Conservation (phyloP, 2,113 vertebrate species). For the Tachysurus vachellii region DNA sequence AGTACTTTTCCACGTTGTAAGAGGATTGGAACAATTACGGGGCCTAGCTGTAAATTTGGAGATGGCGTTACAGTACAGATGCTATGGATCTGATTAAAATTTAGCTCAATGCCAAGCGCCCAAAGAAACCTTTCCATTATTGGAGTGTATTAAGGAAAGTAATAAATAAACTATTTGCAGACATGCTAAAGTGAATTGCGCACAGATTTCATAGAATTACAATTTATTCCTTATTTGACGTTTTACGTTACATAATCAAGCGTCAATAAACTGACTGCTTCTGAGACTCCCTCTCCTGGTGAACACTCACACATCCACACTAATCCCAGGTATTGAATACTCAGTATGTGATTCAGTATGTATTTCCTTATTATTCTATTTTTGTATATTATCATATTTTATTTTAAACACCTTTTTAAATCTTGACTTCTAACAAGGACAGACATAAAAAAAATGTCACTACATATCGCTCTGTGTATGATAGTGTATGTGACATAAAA, state of each 20-base stretch:
- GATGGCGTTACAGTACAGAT: slow-evolving; percentile 64
- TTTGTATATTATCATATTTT: no score
- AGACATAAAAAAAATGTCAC: no score
- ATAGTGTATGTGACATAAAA: no score
- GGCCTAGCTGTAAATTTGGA: slow-evolving; percentile 55
- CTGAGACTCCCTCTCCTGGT: slow-evolving; percentile 69
- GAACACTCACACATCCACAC: background rate
- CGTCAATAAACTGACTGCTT: background rate
- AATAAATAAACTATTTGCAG: slow-evolving; percentile 20
- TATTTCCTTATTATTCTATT: no score
- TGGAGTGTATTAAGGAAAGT: background rate
- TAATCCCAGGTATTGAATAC: background rate
- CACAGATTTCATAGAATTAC: background rate
- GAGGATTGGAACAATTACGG: slow-evolving; percentile 14
- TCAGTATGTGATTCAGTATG: no score
- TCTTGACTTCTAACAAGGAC: no score
- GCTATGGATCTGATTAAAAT: slow-evolving; percentile 63
- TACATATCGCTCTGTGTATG: no score
- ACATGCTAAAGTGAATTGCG: background rate
- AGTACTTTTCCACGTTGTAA: slow-evolving; percentile 17
- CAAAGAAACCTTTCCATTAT: slow-evolving; percentile 26
- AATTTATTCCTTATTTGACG: background rate
- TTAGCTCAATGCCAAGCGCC: background rate
- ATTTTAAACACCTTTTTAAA: no score
- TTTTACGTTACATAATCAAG: background rate